Base-by-base conservation (phyloP, 2,113 vertebrate genomes). In the Syngnathus scovelli region DNA sequence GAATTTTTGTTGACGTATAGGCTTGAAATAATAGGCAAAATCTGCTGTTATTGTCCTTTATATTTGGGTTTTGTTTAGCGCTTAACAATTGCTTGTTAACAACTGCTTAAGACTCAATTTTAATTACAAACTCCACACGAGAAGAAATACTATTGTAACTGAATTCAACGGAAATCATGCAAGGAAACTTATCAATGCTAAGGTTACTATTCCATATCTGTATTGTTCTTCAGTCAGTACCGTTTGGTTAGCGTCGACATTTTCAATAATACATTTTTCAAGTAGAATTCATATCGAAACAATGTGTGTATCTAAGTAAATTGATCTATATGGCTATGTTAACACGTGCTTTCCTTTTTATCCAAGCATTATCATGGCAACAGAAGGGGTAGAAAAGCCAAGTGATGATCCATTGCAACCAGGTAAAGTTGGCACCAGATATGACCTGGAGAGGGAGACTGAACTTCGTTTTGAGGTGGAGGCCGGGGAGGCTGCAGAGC, bases 391-490 rank as follows among this genome's bases (percentile, higher is more conserved):
- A 21, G 91, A 91, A 74, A 90, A 90, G 65, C 59, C 83, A 0
- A 83, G 63, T 23, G 94, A 96, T 70, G 93, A 95, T 27, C 83
- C 71, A n/a, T 79, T 87, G 7, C 54, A 71, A 1, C 4, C 80
- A 2, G 89, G 86, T 1, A 83, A 80, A 36, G 71, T 72, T 44
- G 90, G 93, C 37, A 88, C 87, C 18, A 94, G 95, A 65, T 97
- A 93, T 74, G 96, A 98, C 76, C 87, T 99, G 83, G 97, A 98
- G 75, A 93, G 94, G 70, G 97, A 98, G 89, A 98, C 95, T 0
- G 97, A 99, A 81, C 93, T 99, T 71, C 92, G 97, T 0, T 97
- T 99, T 69, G 97, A 99, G 86, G 95, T 98, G 82, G 97, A 98
- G 74, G 87, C 95, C 0, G 93, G 90, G 7, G 95, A 84, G 27